These are phyloP conservation scores for Iguana delicatissima DNA, from an alignment of 2,797 vertebrate species.

Conservation along the genomic window DNA sequence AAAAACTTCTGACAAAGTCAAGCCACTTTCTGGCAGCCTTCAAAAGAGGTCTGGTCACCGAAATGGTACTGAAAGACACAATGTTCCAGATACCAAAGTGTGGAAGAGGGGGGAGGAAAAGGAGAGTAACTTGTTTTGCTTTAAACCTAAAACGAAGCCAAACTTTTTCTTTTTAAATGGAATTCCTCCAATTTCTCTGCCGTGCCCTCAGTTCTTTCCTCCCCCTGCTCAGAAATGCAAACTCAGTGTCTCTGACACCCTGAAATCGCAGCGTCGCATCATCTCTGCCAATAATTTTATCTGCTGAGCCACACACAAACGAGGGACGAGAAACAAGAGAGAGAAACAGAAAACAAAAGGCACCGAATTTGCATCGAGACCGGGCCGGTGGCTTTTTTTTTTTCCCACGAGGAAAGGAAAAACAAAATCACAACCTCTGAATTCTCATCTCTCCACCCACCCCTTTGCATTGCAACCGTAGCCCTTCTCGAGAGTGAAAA, in stretches of 20 bases:
- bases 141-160: not conserved
- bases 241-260: not conserved
- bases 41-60: not conserved
- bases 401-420: too few species aligned
- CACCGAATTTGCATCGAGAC: not conserved
- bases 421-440: not conserved
- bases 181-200: too few species aligned
- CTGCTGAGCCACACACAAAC: not conserved
- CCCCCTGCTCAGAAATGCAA: constrained; percentile 19
- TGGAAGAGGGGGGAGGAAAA: accelerated
- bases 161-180: not conserved
- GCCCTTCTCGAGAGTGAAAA: too few species aligned
- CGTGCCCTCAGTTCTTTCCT: not conserved
- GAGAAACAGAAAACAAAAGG: not conserved
- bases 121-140: not conserved
- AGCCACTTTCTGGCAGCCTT: not conserved
- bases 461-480: too few species aligned
- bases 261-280: not conserved
- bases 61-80: not conserved
- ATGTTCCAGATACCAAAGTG: constrained; percentile 9
- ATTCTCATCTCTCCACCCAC: not conserved
- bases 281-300: not conserved
- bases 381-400: not conserved
- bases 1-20: not conserved
- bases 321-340: not conserved